phyloP scores from a whole-genome alignment of 2,888 invertebrate species.

The Zygothrica quintamaculata region DNA sequence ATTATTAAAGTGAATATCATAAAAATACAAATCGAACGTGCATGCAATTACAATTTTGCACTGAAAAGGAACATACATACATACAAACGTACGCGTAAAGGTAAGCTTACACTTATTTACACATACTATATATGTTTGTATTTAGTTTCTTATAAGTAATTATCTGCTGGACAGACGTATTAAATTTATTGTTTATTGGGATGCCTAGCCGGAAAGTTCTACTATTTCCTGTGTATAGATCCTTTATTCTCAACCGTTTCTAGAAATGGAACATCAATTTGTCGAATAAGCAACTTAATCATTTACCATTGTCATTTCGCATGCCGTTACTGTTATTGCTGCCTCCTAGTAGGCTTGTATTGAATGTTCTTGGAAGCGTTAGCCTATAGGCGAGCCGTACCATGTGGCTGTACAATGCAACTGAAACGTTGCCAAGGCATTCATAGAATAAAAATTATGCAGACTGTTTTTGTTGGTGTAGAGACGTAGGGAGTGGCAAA shows the following conservation, averaged over 20 bases:
- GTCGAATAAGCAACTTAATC: slow-evolving; percentile 81
- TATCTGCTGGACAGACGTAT: too few relatives aligned
- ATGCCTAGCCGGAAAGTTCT: neutral
- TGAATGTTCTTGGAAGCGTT: neutral
- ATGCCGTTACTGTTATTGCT: slow-evolving; percentile 31
- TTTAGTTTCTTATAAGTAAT: too few relatives aligned
- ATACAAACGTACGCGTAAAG: too few relatives aligned
- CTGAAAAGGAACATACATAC: too few relatives aligned
- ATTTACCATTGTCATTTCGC: slow-evolving; percentile 68
- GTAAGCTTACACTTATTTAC: too few relatives aligned
- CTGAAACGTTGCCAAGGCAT: slow-evolving; percentile 63
- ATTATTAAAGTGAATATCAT: too few relatives aligned
- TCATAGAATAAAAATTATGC: slow-evolving; percentile 71
- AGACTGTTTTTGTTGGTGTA: slow-evolving; percentile 42
- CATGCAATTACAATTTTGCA: too few relatives aligned
- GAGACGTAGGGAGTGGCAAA: slow-evolving; percentile 17
- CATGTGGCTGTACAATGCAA: slow-evolving; percentile 25
- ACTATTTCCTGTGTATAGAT: neutral
- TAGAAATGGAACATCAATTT: slow-evolving; percentile 69
- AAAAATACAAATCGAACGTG: too few relatives aligned
- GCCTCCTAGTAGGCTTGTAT: slow-evolving; percentile 10
- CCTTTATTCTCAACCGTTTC: slow-evolving; percentile 11
- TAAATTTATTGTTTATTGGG: too few relatives aligned
- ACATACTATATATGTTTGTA: too few relatives aligned
- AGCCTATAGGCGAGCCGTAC: slow-evolving; percentile 17